Evolutionary conservation across 1,140 invertebrate genomes (phyloP).

Genomic region (Caenorhabditis briggsae): DNA sequence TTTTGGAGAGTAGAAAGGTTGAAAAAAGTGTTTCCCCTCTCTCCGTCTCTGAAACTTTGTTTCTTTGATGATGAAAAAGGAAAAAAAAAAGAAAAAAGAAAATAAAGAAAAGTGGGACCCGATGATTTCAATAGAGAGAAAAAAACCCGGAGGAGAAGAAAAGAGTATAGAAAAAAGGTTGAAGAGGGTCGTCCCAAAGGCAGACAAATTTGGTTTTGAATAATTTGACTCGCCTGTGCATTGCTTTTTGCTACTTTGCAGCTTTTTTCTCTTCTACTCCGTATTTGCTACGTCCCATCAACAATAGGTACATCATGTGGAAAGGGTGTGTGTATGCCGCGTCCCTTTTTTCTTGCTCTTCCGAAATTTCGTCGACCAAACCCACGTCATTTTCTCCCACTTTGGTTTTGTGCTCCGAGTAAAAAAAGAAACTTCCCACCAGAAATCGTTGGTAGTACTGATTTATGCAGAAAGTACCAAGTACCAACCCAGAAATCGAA

Average conservation of each 20-base stretch:
- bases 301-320: conserved; percentile 53
- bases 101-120: conserved; percentile 48
- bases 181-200: not conserved
- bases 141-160: not conserved
- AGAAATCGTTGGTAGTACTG: not conserved
- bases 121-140: conserved; percentile 35
- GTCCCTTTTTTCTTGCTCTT: not conserved
- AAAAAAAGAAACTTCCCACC: not conserved
- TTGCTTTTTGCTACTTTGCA: conserved; percentile 50
- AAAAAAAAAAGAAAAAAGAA: conserved; percentile 22
- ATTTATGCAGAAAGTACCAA: not conserved
- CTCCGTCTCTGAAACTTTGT: not conserved
- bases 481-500: not conserved
- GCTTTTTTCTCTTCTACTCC: not conserved
- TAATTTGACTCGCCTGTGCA: conserved; percentile 42
- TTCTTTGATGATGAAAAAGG: conserved; percentile 10
- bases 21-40: conserved; percentile 6
- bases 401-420: not conserved
- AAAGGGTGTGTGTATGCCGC: conserved; percentile 24
- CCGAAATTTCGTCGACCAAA: conserved; percentile 45
- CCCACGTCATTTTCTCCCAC: conserved; percentile 12
- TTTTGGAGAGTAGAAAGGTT: not conserved
- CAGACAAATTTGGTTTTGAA: conserved; percentile 55
- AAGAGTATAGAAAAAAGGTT: not conserved
- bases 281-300: conserved; percentile 16